Conservation (phyloP, 2,113 vertebrate species). For the Prunella himalayana region DNA sequence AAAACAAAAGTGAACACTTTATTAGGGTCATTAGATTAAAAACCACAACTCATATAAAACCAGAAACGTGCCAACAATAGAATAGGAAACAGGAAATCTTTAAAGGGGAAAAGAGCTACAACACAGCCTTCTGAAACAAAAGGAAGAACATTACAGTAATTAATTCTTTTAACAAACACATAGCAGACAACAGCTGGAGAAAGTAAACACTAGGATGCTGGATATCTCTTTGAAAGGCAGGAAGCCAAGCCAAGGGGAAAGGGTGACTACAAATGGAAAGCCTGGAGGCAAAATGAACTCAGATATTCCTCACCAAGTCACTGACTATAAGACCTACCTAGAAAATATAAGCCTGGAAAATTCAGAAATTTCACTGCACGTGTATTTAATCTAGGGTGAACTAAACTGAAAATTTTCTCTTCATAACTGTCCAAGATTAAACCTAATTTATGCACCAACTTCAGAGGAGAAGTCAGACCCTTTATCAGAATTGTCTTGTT, state of each 20-base stretch:
- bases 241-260: constrained; percentile 33
- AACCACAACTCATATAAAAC: not conserved
- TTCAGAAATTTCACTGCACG: not conserved
- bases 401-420: not conserved
- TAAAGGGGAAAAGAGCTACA: not conserved
- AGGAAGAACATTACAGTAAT: constrained; percentile 14
- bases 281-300: not conserved
- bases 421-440: not conserved
- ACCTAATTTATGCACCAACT: not conserved
- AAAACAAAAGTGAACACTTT: not conserved
- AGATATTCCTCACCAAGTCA: not conserved
- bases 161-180: constrained; percentile 13
- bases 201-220: constrained; percentile 21
- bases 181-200: constrained; percentile 3
- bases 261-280: constrained; percentile 1
- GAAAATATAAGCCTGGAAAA: not conserved
- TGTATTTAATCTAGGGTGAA: not conserved
- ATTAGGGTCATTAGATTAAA: not conserved
- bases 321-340: not conserved
- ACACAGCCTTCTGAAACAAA: constrained; percentile 11
- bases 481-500: not conserved
- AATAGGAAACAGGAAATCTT: constrained; percentile 36
- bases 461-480: not conserved
- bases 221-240: constrained; percentile 26
- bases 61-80: constrained; percentile 1